Evolutionary conservation across 2,888 invertebrate species (phyloP), one percentile per base, ranked within the genome.

Genomic region (Caenorhabditis virilis): DNA sequence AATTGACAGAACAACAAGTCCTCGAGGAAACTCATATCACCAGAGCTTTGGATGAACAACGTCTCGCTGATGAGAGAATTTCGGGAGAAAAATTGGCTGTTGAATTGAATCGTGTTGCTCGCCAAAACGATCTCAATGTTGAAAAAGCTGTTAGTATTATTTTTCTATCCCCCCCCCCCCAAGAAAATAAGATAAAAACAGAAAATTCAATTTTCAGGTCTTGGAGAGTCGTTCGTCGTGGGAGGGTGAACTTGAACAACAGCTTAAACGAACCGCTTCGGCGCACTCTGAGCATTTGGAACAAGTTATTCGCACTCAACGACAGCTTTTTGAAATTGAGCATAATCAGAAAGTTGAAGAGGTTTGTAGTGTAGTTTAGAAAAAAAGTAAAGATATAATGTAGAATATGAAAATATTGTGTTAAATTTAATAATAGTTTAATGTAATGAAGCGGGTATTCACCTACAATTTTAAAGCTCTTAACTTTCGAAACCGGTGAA

Each of bases 201-300:
- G 7, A 13, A 30, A 30, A 30, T 36, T 36, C 16, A 16, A 16
- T 41, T 62, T 65, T 33, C 41, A 71, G 71, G 41, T 69, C 20
- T 20, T 63, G 15, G 50, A 55, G 11, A 68, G 49, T 9, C 60
- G 73, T 15, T 50, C 56, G 15, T 48, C 53, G 43, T 87, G 89
- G 25, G 83, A 83, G 49, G 60, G 87, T 46, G 90, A 90, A 63
- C 84, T 93, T 56, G 89, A 90, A 42, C 87, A 88, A 15, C 90
- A 92, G 78, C 84, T 97, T 60, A 90, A 91, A 82, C 88, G 91
- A 50, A 93, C 94, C 80, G 88, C 90, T 1, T 91, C 92, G 78
- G 89, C 92, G 0, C 93, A 94, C 84, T 87, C 89, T 47, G 93
- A 93, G 83, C 85, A 86, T 63, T 69, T 86, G 36, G 83, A 82